These are phyloP conservation scores for Zhuqinia jingwanae DNA, from an alignment of 2,888 invertebrate genomes.

Conservation along the genomic window DNA sequence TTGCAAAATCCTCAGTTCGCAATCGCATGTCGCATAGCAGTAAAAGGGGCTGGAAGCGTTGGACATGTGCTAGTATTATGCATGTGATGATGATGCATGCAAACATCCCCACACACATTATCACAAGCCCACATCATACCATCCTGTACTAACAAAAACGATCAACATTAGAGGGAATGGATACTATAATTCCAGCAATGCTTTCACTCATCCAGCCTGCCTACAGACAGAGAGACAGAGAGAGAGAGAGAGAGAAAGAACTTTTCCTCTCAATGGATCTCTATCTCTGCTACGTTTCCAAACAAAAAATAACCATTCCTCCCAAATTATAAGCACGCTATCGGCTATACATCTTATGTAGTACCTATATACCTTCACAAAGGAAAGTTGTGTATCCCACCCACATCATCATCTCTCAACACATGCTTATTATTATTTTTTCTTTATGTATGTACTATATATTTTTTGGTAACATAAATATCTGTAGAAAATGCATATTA, in stretches of 20 bases:
- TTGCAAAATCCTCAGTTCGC: constrained; percentile 73
- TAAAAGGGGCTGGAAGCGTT: constrained; percentile 58
- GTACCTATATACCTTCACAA: not conserved
- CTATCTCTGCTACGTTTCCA: constrained; percentile 40
- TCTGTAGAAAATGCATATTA: not conserved
- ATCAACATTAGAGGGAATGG: constrained; percentile 7
- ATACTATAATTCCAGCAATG: constrained; percentile 6
- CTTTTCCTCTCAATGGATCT: constrained; percentile 70
- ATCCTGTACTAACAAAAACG: not conserved
- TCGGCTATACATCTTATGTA: not conserved
- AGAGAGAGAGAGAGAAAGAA: constrained; percentile 30
- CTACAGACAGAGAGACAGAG: no score
- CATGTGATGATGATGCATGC: constrained; percentile 6
- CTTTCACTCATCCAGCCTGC: constrained; percentile 33
- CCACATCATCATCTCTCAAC: constrained; percentile 41
- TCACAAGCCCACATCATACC: not conserved
- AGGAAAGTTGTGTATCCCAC: constrained; percentile 44
- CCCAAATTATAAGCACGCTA: constrained; percentile 11
- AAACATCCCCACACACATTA: not conserved
- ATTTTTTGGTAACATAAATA: not conserved
- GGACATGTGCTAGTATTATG: constrained; percentile 6
- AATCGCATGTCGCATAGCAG: constrained; percentile 76
- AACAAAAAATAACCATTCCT: not conserved
- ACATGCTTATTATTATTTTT: no score
- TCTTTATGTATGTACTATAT: not conserved